Evolutionary conservation across 2,113 vertebrate genomes (phyloP), one percentile per base, ranked within the genome.

Genomic region (Cryptoleucopteryx plumbea): DNA sequence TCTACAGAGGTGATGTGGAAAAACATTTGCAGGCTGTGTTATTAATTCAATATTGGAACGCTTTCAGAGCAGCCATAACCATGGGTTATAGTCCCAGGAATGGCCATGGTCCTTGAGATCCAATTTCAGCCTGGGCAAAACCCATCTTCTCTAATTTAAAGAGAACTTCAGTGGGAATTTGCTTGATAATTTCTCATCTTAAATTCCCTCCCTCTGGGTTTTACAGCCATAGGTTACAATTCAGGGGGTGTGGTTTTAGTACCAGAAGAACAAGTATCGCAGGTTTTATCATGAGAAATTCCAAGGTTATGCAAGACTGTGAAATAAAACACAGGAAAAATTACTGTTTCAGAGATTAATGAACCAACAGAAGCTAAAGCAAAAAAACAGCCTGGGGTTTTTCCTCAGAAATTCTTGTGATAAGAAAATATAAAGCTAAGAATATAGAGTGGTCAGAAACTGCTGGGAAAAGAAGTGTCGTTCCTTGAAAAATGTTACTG

Each of bases 271-370:
- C 86, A 52, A 73, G 93, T 86, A 58, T 67, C 18, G 36, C 88
- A 80, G 59, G 94, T 90, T 97, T 96, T 94, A 53, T 75, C 13
- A 62, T 50, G 12, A 86, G 66, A 84, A 91, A 55, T 78, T 48
- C 40, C 59, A 91, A 70, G 42, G 15, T 63, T 81, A 34, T 16
- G 45, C 62, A 83, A 87, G 71, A 71, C 14, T 40, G 7, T 45
- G 31, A 93, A 96, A 82, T 71, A 67, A 92, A 85, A 52, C 68
- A 62, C 42, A 31, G 20, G 27, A 38, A 88, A 91, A 89, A 22
- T 23, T 55, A 53, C 43, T 58, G 6, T 48, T 85, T 55, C 56
- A 80, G 61, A 52, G 32, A n/a, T 38, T 50, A 83, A 42, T 19
- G 53, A 68, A 89, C 48, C 31, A 90, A 68, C 16, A 81, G 78